phyloP scores from a whole-genome alignment of 2,113 vertebrate species.

The Anhinga rufa region DNA sequence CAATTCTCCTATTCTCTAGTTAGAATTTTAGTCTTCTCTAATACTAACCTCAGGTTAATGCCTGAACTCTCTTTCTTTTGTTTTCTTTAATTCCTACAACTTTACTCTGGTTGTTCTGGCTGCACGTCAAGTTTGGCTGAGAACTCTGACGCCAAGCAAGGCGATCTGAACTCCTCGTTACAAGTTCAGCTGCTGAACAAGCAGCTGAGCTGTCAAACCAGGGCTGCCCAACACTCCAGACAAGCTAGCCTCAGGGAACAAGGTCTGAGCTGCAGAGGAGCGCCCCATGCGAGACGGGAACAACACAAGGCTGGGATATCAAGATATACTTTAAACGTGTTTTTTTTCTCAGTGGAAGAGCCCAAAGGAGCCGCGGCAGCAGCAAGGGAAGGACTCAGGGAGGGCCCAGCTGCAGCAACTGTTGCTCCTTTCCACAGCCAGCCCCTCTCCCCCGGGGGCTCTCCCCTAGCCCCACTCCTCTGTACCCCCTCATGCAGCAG shows the following conservation, averaged over 20 bases:
- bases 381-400: rapidly evolving
- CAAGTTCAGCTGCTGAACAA: background rate
- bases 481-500: rapidly evolving
- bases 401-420: background rate
- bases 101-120: background rate
- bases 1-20: background rate
- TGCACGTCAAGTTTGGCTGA: background rate
- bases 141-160: background rate
- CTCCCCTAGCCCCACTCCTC: background rate
- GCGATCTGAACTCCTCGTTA: background rate
- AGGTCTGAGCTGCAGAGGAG: background rate
- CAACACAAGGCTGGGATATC: rapidly evolving
- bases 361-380: background rate
- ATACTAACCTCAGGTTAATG: background rate
- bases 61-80: background rate
- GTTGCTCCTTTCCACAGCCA: background rate
- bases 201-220: background rate
- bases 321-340: background rate
- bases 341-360: background rate
- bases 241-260: rapidly evolving
- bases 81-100: background rate
- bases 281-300: no score
- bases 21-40: background rate
- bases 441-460: no score
- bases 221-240: background rate